A percentile compares a stretch with the other conserved stretches of the same genome.
Evolutionary conservation across 2,113 vertebrate genomes (phyloP).

Genomic region (Thinocorus orbignyianus): DNA sequence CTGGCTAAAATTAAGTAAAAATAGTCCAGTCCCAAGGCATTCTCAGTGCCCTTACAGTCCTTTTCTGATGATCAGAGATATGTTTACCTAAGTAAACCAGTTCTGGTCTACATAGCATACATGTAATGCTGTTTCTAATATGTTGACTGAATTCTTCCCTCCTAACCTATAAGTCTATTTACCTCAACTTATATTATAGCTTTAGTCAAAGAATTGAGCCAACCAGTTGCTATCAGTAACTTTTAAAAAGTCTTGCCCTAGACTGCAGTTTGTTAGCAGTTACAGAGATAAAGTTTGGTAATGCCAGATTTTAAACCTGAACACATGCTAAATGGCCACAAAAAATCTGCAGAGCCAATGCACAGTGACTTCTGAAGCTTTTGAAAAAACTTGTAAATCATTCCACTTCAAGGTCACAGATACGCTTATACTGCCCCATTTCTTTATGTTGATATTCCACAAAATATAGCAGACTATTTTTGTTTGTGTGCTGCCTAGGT

Average conservation of each 20-base stretch:
- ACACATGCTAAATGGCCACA: not conserved
- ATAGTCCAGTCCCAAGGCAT: not conserved
- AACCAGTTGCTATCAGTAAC: not conserved
- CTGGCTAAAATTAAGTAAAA: not conserved
- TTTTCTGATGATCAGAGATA: not conserved
- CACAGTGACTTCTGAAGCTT: not conserved
- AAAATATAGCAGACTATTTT: not conserved
- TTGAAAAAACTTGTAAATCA: not conserved
- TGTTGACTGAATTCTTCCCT: not conserved
- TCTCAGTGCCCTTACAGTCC: not conserved
- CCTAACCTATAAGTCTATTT: not conserved
- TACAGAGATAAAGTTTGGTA: not conserved
- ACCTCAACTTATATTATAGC: not conserved
- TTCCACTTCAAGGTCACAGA: not conserved
- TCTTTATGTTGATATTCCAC: not conserved
- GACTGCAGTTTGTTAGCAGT: not conserved
- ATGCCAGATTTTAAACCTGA: not conserved
- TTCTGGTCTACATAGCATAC: not conserved
- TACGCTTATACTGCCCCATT: not conserved
- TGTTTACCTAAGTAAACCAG: not conserved
- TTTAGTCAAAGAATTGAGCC: not conserved
- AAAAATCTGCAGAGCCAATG: not conserved
- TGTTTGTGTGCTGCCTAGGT: not conserved
- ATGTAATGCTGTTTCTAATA: not conserved
- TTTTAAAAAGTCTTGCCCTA: not conserved